Evolutionary conservation across 2,113 vertebrate species (phyloP), one percentile per base, ranked within the genome.

Genomic region (Elanoides forficatus): DNA sequence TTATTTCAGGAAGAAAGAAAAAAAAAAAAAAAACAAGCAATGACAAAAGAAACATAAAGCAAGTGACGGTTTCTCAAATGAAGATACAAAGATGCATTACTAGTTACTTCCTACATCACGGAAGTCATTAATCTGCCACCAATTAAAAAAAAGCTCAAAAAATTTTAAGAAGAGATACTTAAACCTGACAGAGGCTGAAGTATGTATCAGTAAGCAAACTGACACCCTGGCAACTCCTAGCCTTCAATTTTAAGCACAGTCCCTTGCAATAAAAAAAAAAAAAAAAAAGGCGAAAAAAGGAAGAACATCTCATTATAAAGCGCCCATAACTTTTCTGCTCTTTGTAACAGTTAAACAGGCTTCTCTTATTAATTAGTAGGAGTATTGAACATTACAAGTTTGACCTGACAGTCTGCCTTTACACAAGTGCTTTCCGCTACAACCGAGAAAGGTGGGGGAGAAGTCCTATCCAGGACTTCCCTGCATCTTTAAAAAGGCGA

Each of bases 141-240:
- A 32, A 40, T 0, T 15, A 13, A 40, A 58, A 40, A 42, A 19
- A 16, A 12, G 11, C 20, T 25, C 22, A 19, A 16, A 40, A 67
- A 25, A 22, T 11, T 15, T 63, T 14, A 20, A 22, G 11, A 8
- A 42, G 17, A 30, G 5, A 10, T 9, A 5, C 14, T 50, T 40
- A 7, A 27, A 47, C 9, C 25, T 12, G 19, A 60, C 8, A 55
- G 15, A 42, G 8, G 14, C 45, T 11, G 4, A 11, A 27, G 21
- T 3, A 9, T 0, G 1, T 1, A 40, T 7, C 8, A 5, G 15
- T 7, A 3, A 27, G 15, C 2, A 14, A 43, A 6, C 3, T 8
- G 27, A 15, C 12, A n/a, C 16, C 42, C 40, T 6, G 9, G 18
- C 25, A 36, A 15, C 13, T 21, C 18, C 11, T 8, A 3, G 0